Base-by-base conservation (phyloP, 2,797 vertebrate species). In the Choloepus didactylus region DNA sequence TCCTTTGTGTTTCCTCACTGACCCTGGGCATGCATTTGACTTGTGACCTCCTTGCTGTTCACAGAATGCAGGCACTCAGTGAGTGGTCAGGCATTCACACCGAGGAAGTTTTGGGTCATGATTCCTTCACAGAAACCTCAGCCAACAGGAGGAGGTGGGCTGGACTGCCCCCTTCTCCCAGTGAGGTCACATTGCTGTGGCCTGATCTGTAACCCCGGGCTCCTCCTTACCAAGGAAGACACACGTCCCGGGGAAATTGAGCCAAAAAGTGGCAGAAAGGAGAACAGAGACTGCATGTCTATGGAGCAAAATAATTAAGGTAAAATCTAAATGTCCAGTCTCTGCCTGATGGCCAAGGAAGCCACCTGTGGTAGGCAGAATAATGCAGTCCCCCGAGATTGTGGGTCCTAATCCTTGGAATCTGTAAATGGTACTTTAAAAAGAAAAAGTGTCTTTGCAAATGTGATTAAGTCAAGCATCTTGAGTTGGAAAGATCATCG, bases 11-110 rank as follows among this genome's bases (percentile, higher is more conserved):
- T 98, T 98, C 98, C 96, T 98, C 98, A 91, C 95, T 99, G 99
- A 99, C 98, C 98, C 98, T 90, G 88, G 96, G 95, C 97, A 95
- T 98, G 98, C 98, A 97, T 98, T 99, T 99, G 99, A 98, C 99
- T 99, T 98, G 97, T 98, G 98, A 99, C 98, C 98, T 98, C 97
- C 97, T 98, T 98, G 98, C 97, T 98, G 98, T 98, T 98, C 98
- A 97, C 98, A 98, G 98, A 98, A 98, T 92, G 97, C 95, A 96
- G 97, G 66, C 89, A 0, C 54, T 73, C 1, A 92, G 97, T 96
- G 97, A 97, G 97, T 98, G 98, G 98, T 98, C 98, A 98, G 9
- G 98, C 98, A 97, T 98, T 98, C 98, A 98, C 96, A 91, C 95
- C 60, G 94, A 95, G 95, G 87, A 95, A 88, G 96, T 95, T 94